Percentiles rank a stretch among this genome's conserved stretches.
Conservation (phyloP, 2,888 invertebrate genomes). For the Ceratothoa steindachneri region DNA sequence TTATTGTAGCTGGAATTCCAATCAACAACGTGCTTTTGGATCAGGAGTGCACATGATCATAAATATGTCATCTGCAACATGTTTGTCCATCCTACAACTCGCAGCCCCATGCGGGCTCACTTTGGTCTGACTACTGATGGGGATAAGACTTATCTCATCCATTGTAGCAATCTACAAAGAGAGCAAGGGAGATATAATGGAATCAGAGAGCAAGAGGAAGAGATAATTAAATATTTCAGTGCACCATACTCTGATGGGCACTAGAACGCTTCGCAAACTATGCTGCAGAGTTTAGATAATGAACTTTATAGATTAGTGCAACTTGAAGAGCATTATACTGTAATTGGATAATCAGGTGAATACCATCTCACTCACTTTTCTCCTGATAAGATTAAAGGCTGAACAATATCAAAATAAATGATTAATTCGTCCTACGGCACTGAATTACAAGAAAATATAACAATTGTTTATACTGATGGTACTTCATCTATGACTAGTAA, state of each 20-base stretch:
- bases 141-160: background rate
- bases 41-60: no score
- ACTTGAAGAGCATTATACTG: background rate
- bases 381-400: background rate
- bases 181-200: background rate
- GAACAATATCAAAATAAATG: background rate
- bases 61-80: no score
- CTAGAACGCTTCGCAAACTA: background rate
- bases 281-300: background rate
- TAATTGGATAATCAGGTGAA: background rate
- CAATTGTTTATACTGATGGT: background rate
- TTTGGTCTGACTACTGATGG: background rate
- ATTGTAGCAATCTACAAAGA: background rate
- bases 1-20: no score
- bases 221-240: background rate
- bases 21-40: no score
- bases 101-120: no score
- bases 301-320: background rate
- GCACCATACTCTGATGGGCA: background rate
- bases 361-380: no score
- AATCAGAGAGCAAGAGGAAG: background rate
- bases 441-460: background rate
- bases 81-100: no score
- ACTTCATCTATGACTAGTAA: background rate
- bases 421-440: background rate